phyloP scores from a whole-genome alignment of 1,140 invertebrate species.

The Caenorhabditis latens region DNA sequence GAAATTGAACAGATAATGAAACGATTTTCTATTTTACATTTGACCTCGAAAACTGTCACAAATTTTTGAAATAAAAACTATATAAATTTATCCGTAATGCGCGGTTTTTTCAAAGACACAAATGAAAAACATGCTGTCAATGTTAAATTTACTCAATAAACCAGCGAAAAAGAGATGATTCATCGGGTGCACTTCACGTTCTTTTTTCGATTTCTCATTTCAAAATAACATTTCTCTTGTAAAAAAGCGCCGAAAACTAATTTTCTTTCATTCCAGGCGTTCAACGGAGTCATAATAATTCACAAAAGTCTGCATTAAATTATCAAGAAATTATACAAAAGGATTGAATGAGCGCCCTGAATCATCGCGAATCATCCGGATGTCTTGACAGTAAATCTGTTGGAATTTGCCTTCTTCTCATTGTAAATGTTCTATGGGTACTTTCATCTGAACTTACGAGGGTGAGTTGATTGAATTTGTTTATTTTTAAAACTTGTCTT shows the following conservation, averaged over 20 bases:
- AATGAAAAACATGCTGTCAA: too few relatives aligned
- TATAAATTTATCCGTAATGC: too few relatives aligned
- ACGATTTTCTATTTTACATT: too few relatives aligned
- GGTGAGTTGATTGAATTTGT: conserved; percentile 23
- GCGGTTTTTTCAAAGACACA: too few relatives aligned
- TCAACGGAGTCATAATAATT: background rate
- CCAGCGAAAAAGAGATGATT: too few relatives aligned
- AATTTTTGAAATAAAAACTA: too few relatives aligned
- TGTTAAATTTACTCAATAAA: too few relatives aligned
- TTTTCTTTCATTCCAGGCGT: conserved; percentile 7
- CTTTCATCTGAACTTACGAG: conserved; percentile 63
- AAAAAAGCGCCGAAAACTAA: background rate
- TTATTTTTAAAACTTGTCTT: background rate
- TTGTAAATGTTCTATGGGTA: conserved; percentile 67
- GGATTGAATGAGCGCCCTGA: conserved; percentile 36
- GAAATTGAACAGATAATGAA: too few relatives aligned
- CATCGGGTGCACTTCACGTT: too few relatives aligned
- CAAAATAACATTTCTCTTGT: too few relatives aligned
- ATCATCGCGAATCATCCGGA: conserved; percentile 25
- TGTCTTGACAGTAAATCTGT: conserved; percentile 54
- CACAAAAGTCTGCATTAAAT: background rate
- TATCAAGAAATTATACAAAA: background rate
- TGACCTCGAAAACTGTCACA: too few relatives aligned
- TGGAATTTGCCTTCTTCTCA: conserved; percentile 62
- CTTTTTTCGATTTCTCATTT: too few relatives aligned